Percentiles rank a stretch among this genome's conserved stretches.
Conservation (phyloP, 2,113 vertebrate species). For the cat (Felis catus) region DNA sequence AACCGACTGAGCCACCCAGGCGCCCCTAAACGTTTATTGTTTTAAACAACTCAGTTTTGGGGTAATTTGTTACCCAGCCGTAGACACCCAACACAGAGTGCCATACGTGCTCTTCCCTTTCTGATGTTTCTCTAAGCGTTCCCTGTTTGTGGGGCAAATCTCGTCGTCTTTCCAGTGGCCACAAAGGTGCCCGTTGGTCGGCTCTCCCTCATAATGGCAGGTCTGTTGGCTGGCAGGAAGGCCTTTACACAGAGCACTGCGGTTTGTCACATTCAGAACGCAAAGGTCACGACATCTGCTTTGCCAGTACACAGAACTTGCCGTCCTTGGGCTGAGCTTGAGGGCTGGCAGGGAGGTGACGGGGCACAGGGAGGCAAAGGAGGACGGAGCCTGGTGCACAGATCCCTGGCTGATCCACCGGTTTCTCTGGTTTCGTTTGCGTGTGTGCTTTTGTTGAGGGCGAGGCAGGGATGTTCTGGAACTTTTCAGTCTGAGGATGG, state of each 20-base stretch:
- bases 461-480: not conserved
- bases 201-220: not conserved
- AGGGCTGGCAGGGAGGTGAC: not conserved
- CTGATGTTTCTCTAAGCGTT: not conserved
- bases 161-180: not conserved
- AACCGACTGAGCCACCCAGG: too few relatives aligned
- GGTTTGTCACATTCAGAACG: not conserved
- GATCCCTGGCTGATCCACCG: fast-evolving
- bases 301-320: not conserved
- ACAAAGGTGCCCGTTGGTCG: not conserved
- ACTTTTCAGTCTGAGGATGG: not conserved
- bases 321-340: not conserved
- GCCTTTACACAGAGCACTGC: not conserved
- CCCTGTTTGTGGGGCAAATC: not conserved
- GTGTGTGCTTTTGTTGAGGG: too few relatives aligned
- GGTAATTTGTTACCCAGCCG: not conserved
- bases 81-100: not conserved
- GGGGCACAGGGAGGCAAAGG: not conserved
- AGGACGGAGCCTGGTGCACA: not conserved
- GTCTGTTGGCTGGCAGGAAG: not conserved
- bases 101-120: not conserved
- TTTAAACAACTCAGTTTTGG: not conserved
- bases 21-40: not conserved
- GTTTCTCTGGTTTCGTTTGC: not conserved
- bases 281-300: not conserved